Evolutionary conservation across 2,113 vertebrate genomes (phyloP).

Genomic region (Mionectes macconnelli): DNA sequence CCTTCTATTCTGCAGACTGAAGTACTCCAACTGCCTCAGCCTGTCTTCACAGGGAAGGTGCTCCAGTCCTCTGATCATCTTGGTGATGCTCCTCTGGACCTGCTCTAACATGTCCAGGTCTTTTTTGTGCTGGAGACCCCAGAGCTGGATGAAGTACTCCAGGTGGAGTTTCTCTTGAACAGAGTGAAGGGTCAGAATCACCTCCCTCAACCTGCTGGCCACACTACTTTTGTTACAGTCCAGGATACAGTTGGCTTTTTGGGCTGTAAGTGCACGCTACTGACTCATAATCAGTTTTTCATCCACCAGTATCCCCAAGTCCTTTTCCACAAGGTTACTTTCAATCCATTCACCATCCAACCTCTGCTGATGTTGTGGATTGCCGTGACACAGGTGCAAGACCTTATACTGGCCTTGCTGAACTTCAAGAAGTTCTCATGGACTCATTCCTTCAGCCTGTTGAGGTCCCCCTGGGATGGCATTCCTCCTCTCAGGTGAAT

Average conservation of each 20-base stretch:
- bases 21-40: background rate
- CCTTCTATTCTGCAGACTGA: background rate
- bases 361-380: background rate
- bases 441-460: background rate
- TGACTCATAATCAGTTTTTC: background rate
- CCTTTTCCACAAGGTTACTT: background rate
- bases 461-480: background rate
- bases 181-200: background rate
- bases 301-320: background rate
- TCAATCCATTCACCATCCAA: background rate
- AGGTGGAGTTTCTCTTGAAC: background rate
- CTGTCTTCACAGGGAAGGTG: background rate
- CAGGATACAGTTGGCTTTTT: background rate
- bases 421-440: background rate
- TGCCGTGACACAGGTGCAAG: background rate
- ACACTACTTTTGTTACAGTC: background rate
- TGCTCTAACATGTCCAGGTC: background rate
- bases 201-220: background rate
- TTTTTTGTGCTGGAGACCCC: background rate
- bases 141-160: background rate
- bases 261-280: background rate
- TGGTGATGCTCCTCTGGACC: rapidly evolving
- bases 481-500: background rate
- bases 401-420: background rate
- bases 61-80: background rate